Conservation (phyloP, 2,113 vertebrate species). For the Platichthys stellatus region DNA sequence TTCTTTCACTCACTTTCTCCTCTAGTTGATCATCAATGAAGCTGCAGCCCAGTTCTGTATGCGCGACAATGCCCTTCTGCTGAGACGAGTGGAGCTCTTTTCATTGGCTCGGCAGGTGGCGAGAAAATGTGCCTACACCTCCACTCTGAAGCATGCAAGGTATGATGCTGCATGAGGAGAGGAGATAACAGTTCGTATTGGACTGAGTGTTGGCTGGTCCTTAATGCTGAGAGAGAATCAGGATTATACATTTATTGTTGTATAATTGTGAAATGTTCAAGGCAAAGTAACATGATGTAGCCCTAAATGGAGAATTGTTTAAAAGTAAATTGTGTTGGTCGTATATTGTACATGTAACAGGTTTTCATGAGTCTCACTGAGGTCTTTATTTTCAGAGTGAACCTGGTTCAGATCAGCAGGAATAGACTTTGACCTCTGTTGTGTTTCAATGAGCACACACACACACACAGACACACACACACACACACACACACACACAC, state of each 20-base stretch:
- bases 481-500: no score
- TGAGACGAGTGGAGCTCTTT: conserved; percentile 95
- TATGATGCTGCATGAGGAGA: conserved; percentile 66
- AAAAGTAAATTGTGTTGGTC: neutral
- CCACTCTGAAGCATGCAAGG: conserved; percentile 91
- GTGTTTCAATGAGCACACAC: no score
- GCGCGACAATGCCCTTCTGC: conserved; percentile 91
- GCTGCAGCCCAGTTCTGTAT: conserved; percentile 97
- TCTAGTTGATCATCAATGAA: conserved; percentile 95
- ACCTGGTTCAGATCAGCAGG: no score
- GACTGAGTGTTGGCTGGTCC: no score
- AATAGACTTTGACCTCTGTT: no score
- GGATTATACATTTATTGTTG: no score
- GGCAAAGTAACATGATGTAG: no score
- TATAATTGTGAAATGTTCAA: no score
- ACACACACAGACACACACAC: no score
- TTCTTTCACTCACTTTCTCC: conserved; percentile 42
- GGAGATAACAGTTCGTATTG: neutral
- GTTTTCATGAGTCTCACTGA: conserved; percentile 28
- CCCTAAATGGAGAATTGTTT: no score
- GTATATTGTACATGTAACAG: neutral
- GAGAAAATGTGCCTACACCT: conserved; percentile 94
- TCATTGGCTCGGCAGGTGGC: conserved; percentile 94
- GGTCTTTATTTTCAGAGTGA: no score
- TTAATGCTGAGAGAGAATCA: no score